These are phyloP conservation scores for Sinonovacula constricta DNA, from an alignment of 1,140 invertebrate species.

Conservation along the genomic window DNA sequence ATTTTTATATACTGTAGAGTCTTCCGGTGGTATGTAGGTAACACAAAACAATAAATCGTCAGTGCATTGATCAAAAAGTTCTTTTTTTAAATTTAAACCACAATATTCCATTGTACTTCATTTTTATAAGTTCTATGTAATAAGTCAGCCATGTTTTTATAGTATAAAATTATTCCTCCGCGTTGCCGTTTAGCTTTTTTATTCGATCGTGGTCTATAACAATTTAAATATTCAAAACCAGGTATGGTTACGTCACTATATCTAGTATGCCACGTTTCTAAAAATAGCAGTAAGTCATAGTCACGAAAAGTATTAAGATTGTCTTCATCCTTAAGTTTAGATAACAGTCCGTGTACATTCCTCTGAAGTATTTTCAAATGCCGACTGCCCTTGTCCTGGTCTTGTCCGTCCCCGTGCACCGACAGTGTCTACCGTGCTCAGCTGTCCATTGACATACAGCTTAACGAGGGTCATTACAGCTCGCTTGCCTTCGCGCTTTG, in stretches of 20 bases:
- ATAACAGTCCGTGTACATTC: conserved; percentile 7
- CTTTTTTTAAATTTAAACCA: neutral
- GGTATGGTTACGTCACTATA: neutral
- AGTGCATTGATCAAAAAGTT: neutral
- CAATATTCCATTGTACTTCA: neutral
- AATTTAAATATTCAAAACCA: neutral
- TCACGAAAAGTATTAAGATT: neutral
- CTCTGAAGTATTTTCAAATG: neutral
- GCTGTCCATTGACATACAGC: neutral
- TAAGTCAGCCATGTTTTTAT: neutral
- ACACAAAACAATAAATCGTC: neutral
- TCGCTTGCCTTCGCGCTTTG: neutral
- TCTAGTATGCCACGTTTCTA: neutral
- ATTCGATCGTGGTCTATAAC: conserved; percentile 5
- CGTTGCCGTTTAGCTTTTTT: neutral
- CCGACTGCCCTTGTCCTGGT: neutral
- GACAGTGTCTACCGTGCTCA: neutral
- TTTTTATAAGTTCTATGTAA: neutral
- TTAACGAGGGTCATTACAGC: neutral
- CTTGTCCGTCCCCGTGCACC: neutral
- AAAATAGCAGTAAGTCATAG: neutral
- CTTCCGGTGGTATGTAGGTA: conserved; percentile 3
- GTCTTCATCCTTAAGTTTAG: conserved; percentile 8
- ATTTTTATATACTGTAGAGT: neutral
- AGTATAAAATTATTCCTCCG: conserved; percentile 1